Evolutionary conservation across 53 echinoderm and acorn worm genomes (phyloP), one percentile per base, ranked within the genome.

Genomic region (Astropecten irregularis): DNA sequence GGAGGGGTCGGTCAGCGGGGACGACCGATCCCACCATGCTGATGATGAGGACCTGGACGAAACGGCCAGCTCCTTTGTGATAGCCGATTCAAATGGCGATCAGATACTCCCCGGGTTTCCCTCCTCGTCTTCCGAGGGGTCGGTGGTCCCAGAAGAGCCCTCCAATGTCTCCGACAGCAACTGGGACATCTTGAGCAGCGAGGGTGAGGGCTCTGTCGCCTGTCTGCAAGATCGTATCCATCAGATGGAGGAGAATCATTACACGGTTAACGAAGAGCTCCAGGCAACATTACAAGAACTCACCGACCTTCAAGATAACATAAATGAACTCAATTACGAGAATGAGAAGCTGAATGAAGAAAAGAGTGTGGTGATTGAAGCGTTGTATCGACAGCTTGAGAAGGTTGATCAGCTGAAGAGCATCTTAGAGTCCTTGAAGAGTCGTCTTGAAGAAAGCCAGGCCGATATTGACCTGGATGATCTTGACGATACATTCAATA

Each of bases 231-330:
- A 99, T 68, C 90, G 99, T 58, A 99, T 99, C 60, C 95, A 92
- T 56, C 99, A 95, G 86, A 99, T 97, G 97, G 99, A 99, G 54
- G 99, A 99, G 83, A 99, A 94, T 46, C 99, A 99, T 73, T 92
- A 99, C 74, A 95, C 92, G 8, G 99, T 99, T 7, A 99, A 95
- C 68, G 99, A 99, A 55, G 99, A 99, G 68, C 86, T 99, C 10
- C 99, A 99, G 82, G 99, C 99, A 9, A 95, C 99, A 5, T 76
- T 99, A 11, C 95, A 99, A 51, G 99, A 99, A 77, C 90, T 99
- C 32, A 89, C 90, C 50, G 99, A 97, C 46, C 81, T 99, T 33
- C 99, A 99, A 29, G 95, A 99, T 32, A 89, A 85, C 29, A 89
- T 95, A 23, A 90, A 83, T 14, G 92, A 95, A 6, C 88, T 92